These are phyloP conservation scores for Perithous albicinctus DNA, from an alignment of 2,888 invertebrate genomes.

Conservation along the genomic window DNA sequence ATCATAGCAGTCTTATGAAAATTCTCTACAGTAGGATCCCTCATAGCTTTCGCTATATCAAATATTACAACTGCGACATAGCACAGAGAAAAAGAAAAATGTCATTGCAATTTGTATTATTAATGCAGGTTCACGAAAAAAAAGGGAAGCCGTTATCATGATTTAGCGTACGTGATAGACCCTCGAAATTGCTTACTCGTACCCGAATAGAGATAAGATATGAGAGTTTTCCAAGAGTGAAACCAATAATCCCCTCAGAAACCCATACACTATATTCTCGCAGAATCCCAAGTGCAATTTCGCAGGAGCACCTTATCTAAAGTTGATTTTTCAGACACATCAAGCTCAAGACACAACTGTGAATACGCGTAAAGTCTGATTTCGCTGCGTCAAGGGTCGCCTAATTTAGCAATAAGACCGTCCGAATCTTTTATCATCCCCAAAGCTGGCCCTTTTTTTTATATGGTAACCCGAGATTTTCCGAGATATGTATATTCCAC, in stretches of 20 bases:
- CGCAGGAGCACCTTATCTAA: not conserved
- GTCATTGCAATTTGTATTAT: not conserved
- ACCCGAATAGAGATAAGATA: not conserved
- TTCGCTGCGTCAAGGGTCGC: not conserved
- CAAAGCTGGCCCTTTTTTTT: not conserved
- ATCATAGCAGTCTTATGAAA: not conserved
- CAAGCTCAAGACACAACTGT: not conserved
- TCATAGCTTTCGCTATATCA: not conserved
- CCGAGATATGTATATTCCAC: constrained; percentile 5
- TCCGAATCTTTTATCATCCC: not conserved
- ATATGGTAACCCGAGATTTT: not conserved
- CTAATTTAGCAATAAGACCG: not conserved
- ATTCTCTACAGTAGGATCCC: not conserved
- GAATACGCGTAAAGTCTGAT: not conserved
- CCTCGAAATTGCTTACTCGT: not conserved
- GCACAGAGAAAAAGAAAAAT: not conserved
- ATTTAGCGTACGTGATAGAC: not conserved
- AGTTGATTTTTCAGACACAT: not conserved
- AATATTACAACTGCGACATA: not conserved
- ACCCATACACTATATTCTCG: not conserved
- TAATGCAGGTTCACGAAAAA: not conserved
- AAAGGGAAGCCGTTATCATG: not conserved
- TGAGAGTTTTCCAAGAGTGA: not conserved
- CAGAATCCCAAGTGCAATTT: not conserved
- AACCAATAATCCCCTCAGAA: not conserved